Conservation (phyloP, 2,113 vertebrate species). For the Mionectes macconnelli region DNA sequence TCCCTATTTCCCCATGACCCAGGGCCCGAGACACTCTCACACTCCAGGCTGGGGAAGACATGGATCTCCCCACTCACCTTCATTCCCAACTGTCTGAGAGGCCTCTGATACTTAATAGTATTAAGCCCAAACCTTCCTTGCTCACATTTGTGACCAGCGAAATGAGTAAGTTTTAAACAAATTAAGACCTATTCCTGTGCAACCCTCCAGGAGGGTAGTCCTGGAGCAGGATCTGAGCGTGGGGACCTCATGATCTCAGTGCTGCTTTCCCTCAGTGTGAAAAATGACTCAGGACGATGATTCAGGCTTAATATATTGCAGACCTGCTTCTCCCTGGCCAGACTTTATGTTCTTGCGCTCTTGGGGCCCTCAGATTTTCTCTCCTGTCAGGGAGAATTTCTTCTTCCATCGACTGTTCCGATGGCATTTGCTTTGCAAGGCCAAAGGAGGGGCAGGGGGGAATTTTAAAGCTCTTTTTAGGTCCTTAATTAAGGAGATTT, state of each 20-base stretch:
- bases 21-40: background rate
- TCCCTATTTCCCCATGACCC: background rate
- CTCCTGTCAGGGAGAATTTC: slow-evolving; percentile 23
- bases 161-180: background rate
- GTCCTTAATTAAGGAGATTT: background rate
- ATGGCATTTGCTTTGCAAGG: background rate
- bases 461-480: background rate
- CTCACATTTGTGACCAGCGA: background rate
- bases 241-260: background rate
- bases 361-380: slow-evolving; percentile 11
- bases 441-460: background rate
- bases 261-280: background rate
- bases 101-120: background rate
- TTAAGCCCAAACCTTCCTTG: background rate
- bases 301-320: slow-evolving; percentile 21
- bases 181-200: background rate
- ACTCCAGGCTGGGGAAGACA: background rate
- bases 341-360: background rate
- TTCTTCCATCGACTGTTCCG: background rate
- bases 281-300: slow-evolving; percentile 22
- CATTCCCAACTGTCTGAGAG: background rate
- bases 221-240: background rate
- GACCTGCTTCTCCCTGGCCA: background rate
- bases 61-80: background rate
- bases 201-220: background rate